Evolutionary conservation across 1,140 invertebrate genomes (phyloP).

Genomic region (Akabosia matsudoensis): DNA sequence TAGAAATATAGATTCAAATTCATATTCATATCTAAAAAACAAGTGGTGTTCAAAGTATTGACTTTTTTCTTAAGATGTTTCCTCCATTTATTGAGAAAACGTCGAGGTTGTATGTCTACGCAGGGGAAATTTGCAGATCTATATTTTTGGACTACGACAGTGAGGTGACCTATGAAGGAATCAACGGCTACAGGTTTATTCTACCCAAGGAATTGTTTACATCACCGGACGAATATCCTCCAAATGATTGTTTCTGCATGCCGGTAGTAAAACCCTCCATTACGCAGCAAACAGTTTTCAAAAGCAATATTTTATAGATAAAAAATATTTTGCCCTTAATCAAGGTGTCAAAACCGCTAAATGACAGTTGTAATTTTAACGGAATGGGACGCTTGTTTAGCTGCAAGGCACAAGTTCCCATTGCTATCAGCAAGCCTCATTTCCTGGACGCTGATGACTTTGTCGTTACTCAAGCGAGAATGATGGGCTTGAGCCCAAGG

Average conservation of each 20-base stretch:
- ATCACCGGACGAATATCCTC: not conserved
- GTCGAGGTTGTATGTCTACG: not conserved
- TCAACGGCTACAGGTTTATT: not conserved
- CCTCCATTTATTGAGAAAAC: conserved; percentile 1
- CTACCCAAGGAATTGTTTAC: not conserved
- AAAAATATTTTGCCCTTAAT: not conserved
- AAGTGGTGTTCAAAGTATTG: not conserved
- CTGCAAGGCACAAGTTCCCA: not conserved
- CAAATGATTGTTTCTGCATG: conserved; percentile 11
- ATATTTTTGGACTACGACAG: not conserved
- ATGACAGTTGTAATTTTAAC: not conserved
- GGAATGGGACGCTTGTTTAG: not conserved
- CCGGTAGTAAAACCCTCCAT: not conserved
- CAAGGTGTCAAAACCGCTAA: not conserved
- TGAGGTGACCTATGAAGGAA: conserved; percentile 6
- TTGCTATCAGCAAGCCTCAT: conserved; percentile 3
- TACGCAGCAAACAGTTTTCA: no score
- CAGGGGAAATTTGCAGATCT: conserved; percentile 1
- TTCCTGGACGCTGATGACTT: conserved; percentile 7
- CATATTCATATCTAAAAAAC: no score
- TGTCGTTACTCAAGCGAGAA: not conserved
- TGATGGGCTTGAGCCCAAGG: not conserved
- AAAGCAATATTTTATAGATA: no score
- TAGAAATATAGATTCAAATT: not conserved
- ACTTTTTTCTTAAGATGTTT: not conserved